Base-by-base conservation (phyloP, 1,140 invertebrate species). In the Neodiprion pinetum region DNA sequence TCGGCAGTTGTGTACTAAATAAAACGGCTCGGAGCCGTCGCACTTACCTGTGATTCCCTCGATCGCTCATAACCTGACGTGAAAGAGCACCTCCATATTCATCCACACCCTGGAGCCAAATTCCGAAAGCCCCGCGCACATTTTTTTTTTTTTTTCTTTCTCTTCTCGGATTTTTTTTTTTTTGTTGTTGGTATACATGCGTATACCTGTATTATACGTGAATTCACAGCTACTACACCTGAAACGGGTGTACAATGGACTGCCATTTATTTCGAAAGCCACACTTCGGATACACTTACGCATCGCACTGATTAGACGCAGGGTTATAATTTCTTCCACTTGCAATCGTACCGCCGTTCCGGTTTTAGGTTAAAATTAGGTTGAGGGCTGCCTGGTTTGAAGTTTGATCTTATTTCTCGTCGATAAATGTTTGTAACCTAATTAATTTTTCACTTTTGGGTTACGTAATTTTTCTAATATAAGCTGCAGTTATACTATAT, bases 1-100 rank as follows among this genome's bases (percentile, higher is more conserved):
- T 75, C 61, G 67, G 61, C 53, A 65, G 50, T 68, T 40, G n/a
- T 75, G 28, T 48, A 47, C 11, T 71, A 50, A 75, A 72, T 75
- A 71, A 72, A 72, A 71, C 40, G 66, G 40, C 23, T 66, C 7
- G 49, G 28, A n/a, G 48, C 67, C 9, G 48, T 23, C 28, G 23
- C 74, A 75, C 68, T 75, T 70, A 75, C 74, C 70, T 75, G 74
- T 66, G 66, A 67, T 23, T 67, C 70, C 40, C 53, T 71, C 74
- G 53, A 75, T 75, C 74, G 53, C 70, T 75, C 74, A 75, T 65
- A 7, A 61, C 48, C 49, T 75, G 74, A 75, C 74, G 17, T 72
- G 74, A 75, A 75, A 75, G 70, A 75, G 47, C 17, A 40, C 53
- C 68, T 75, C 53, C 70, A 61, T 17, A 61, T 17, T 61, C 53